Conservation (phyloP, 2,888 invertebrate species). For the Sesamia inferens region DNA sequence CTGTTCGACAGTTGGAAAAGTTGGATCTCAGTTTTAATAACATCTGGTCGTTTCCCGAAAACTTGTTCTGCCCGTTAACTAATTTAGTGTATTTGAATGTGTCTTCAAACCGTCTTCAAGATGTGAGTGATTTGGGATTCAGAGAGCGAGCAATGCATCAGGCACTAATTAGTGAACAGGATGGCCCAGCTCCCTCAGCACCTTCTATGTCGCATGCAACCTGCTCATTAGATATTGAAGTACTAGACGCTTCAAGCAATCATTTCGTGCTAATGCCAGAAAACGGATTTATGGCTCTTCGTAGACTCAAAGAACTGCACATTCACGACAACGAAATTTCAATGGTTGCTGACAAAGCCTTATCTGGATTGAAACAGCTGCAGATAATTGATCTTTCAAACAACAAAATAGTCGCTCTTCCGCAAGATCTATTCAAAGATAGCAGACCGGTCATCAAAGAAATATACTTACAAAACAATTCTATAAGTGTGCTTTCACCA, state of each 20-base stretch:
- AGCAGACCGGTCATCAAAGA: conserved; percentile 95
- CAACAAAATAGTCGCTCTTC: conserved; percentile 96
- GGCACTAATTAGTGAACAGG: conserved; percentile 91
- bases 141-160: conserved; percentile 92
- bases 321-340: conserved; percentile 97
- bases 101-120: conserved; percentile 96
- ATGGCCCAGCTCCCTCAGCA: conserved; percentile 83
- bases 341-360: conserved; percentile 95
- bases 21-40: conserved; percentile 96
- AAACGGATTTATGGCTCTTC: conserved; percentile 94
- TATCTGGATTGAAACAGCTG: conserved; percentile 94
- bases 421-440: conserved; percentile 95
- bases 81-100: conserved; percentile 95
- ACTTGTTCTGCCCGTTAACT: conserved; percentile 95
- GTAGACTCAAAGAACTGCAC: conserved; percentile 94
- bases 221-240: conserved; percentile 95
- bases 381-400: conserved; percentile 96
- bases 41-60: conserved; percentile 96
- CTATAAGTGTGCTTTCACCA: conserved; percentile 95
- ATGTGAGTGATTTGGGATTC: conserved; percentile 96
- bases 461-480: conserved; percentile 97
- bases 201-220: conserved; percentile 85
- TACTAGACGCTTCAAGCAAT: conserved; percentile 95
- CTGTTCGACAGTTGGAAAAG: conserved; percentile 94
- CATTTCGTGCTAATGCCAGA: conserved; percentile 95